Percentiles rank a stretch among this genome's conserved stretches.
Evolutionary conservation across 1,140 invertebrate genomes (phyloP).

Genomic region (Scaptomyza hsui): DNA sequence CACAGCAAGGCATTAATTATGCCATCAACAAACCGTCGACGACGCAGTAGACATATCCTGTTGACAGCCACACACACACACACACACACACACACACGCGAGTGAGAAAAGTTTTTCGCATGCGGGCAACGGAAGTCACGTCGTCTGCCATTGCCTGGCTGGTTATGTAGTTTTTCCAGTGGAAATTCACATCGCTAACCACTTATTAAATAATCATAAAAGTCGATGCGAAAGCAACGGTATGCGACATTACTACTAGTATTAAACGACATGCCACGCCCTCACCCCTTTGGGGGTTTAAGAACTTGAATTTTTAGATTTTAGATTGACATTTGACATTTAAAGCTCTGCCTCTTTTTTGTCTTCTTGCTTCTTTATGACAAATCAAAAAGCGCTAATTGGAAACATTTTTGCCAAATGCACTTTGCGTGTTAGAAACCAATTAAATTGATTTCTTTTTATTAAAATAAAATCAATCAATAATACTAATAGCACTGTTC

Average conservation of each 20-base stretch:
- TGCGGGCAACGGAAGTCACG: slow-evolving; percentile 74
- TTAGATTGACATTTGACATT: too few species aligned
- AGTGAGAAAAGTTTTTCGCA: slow-evolving; percentile 63
- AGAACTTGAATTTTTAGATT: too few species aligned
- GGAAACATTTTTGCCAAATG: too few species aligned
- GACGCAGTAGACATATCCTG: slow-evolving; percentile 68
- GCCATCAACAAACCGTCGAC: slow-evolving; percentile 71
- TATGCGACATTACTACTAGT: slow-evolving; percentile 1
- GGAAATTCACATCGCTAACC: slow-evolving; percentile 47
- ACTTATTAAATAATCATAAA: slow-evolving; percentile 67
- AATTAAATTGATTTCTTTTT: too few species aligned
- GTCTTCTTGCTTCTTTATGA: too few species aligned
- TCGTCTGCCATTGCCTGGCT: slow-evolving; percentile 29
- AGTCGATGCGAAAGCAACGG: slow-evolving; percentile 20
- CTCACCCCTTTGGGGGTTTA: too few species aligned
- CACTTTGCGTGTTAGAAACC: too few species aligned
- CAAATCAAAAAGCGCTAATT: too few species aligned
- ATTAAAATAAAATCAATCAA: too few species aligned
- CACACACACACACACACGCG: slow-evolving; percentile 11
- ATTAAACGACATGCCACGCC: slow-evolving; percentile 16
- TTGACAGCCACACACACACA: slow-evolving; percentile 50
- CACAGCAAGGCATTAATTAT: slow-evolving; percentile 76
- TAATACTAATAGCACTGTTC: too few species aligned
- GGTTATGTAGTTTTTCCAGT: slow-evolving; percentile 58
- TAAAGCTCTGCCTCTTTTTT: too few species aligned